Percentiles rank a stretch among this genome's conserved stretches.
phyloP scores from a whole-genome alignment of 2,113 vertebrate species.

The Microcebus jonahi region DNA sequence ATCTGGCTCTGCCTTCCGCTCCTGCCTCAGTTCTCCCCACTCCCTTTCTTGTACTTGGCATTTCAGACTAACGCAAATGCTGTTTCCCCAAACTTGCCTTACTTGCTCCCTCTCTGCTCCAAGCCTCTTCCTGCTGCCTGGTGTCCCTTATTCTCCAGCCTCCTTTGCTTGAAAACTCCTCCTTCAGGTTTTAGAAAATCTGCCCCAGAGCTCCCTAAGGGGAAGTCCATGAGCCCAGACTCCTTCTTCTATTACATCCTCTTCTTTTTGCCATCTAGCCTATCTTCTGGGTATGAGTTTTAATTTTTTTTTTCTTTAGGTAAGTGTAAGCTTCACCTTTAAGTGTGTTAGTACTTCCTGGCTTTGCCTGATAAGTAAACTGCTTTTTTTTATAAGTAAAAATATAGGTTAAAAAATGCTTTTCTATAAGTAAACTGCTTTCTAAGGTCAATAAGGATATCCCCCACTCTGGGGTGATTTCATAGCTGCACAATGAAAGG shows the following conservation, averaged over 20 bases:
- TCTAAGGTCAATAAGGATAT: background rate
- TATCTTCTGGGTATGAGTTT: background rate
- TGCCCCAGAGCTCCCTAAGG: background rate
- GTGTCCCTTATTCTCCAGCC: background rate
- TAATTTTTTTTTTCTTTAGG: background rate
- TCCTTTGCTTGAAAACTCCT: background rate
- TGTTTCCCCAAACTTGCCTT: background rate
- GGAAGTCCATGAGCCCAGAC: background rate
- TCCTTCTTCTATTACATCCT: background rate
- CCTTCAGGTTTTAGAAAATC: background rate
- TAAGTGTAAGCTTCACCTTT: background rate
- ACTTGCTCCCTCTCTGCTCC: background rate
- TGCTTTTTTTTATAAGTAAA: background rate
- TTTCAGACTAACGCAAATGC: background rate
- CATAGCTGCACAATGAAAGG: background rate
- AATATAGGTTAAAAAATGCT: too few relatives aligned
- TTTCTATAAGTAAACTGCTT: background rate
- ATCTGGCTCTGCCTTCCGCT: background rate
- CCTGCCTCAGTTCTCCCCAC: background rate
- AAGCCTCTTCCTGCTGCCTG: background rate
- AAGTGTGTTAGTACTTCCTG: background rate
- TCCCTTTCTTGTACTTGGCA: background rate
- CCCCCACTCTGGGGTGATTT: background rate
- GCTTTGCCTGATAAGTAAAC: background rate
- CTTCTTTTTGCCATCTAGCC: background rate